These are phyloP conservation scores for Athene cunicularia DNA, from an alignment of 2,113 vertebrate genomes.

Conservation along the genomic window DNA sequence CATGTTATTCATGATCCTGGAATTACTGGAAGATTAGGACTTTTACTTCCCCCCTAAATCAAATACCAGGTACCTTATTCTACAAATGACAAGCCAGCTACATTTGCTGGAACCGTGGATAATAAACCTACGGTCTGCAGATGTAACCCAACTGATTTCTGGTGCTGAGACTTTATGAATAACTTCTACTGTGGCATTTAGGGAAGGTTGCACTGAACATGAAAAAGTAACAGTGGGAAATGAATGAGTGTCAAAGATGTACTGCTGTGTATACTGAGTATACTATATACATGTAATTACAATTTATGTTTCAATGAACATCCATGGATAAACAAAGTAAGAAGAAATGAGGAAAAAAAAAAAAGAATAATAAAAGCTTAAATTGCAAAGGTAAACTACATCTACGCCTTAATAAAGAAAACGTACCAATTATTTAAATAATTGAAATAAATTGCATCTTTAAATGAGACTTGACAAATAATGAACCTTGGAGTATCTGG, in stretches of 20 bases:
- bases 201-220: background rate
- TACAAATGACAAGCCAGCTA: background rate
- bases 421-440: background rate
- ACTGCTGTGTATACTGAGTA: background rate
- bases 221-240: background rate
- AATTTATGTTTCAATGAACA: background rate
- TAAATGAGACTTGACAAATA: background rate
- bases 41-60: background rate
- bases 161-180: background rate
- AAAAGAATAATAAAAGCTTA: background rate
- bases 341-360: background rate
- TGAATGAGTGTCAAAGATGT: background rate
- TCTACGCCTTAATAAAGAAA: background rate
- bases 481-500: background rate
- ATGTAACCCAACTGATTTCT: background rate
- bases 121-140: background rate
- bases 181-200: background rate
- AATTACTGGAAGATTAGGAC: background rate
- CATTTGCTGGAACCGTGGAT: background rate
- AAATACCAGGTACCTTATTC: background rate
- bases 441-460: background rate
- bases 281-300: background rate
- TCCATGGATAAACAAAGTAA: background rate
- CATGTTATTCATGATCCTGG: background rate
- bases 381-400: background rate